Evolutionary conservation across 2,888 invertebrate genomes (phyloP), one percentile per base, ranked within the genome.

Genomic region (Campaea margaritaria): DNA sequence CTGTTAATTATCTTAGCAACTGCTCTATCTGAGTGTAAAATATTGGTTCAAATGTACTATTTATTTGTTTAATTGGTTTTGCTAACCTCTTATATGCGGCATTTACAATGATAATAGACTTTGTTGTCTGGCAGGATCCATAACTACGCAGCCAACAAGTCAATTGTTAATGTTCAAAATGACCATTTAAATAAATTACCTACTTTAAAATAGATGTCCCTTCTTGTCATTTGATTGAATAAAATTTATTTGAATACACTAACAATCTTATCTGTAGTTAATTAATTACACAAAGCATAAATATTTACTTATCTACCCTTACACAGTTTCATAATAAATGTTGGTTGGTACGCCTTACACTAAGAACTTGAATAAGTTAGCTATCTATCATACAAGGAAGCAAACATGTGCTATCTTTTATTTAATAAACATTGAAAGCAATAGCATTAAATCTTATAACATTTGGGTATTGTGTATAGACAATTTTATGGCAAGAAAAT

Each of bases 241-340:
- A 31, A n/a, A n/a, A 31, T 31, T 31, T 31, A 31, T 31, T 31
- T 11, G 21, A 16, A 15, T 38, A 42, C 27, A 12, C 38, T 50
- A 49, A 43, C 4, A 46, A 41, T 13, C 21, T 46, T 49, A 62
- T 45, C 61, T 54, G 51, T 28, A 53, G 53, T 65, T 39, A 52
- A 50, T 63, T 43, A 51, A 45, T 66, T 65, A 66, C 56, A 65
- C 59, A 62, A 63, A 50, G 58, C 60, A 60, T 46, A 62, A 57
- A 57, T 62, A 55, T 52, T 62, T 57, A 69, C 44, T 52, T 58
- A 59, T 48, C 38, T 45, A 49, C 54, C 39, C 53, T 61, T 48
- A 55, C 56, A 55, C 49, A 34, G 8, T 14, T 55, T 44, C 14
- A 55, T 56, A 56, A 57, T 52, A 52, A 55, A 51, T 44, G 43